A percentile compares a stretch with the other conserved stretches of the same genome.
These are phyloP conservation scores for Cerastis leucographa DNA, from an alignment of 2,888 invertebrate species.

Conservation along the genomic window DNA sequence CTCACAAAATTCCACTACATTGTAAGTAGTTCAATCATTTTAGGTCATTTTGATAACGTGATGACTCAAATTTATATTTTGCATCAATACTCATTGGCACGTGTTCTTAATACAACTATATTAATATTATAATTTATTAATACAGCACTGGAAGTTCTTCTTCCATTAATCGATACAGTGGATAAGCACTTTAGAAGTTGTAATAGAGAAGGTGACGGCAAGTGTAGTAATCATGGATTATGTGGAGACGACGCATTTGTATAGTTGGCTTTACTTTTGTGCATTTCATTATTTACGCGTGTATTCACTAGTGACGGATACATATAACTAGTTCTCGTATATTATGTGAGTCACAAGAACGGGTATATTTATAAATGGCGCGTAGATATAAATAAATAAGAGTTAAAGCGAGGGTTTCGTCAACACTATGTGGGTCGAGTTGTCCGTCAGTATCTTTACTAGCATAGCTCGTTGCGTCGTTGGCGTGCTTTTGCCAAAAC, in stretches of 20 bases:
- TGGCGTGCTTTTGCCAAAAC: conserved; percentile 21
- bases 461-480: conserved; percentile 56
- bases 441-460: conserved; percentile 68
- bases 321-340: conserved; percentile 49
- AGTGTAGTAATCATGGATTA: conserved; percentile 20
- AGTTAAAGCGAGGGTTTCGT: conserved; percentile 75
- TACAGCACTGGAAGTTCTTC: neutral
- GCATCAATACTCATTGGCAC: conserved; percentile 24
- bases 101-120: conserved; percentile 4
- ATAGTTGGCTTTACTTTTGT: conserved; percentile 3
- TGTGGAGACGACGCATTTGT: conserved; percentile 1
- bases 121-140: conserved; percentile 16
- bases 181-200: conserved; percentile 4
- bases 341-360: conserved; percentile 69
- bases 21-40: conserved; percentile 72
- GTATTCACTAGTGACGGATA: conserved; percentile 53
- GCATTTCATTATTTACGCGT: conserved; percentile 29
- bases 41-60: conserved; percentile 76
- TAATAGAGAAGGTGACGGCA: neutral
- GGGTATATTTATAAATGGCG: conserved; percentile 66
- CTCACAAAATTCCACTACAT: conserved; percentile 72
- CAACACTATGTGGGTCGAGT: conserved; percentile 81
- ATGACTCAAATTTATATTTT: conserved; percentile 60
- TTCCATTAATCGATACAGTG: neutral
- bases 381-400: conserved; percentile 72